phyloP scores from a whole-genome alignment of 2,797 vertebrate genomes.

The Taenioides sp. region DNA sequence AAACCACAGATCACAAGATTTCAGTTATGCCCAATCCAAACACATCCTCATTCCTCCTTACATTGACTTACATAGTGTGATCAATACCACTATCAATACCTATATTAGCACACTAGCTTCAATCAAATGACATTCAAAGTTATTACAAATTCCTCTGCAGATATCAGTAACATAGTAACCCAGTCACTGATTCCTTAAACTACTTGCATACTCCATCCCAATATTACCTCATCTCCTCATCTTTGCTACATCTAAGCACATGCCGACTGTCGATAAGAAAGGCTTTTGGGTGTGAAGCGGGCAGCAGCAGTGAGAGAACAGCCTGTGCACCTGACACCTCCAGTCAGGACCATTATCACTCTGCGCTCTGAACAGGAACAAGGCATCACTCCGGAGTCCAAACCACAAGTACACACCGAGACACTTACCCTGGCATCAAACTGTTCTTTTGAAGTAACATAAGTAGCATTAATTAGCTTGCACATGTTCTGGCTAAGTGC shows the following conservation, averaged over 20 bases:
- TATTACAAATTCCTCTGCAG: background rate
- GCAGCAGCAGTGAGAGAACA: conserved; percentile 23
- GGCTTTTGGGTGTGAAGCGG: conserved; percentile 25
- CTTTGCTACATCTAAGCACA: background rate
- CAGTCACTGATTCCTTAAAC: background rate
- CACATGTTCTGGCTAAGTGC: conserved; percentile 15
- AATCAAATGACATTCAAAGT: background rate
- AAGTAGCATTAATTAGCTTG: conserved; percentile 1
- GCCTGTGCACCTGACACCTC: conserved; percentile 36
- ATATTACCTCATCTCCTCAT: background rate
- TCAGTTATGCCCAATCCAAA: background rate
- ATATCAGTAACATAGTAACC: background rate
- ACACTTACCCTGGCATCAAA: background rate
- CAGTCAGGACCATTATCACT: conserved; percentile 28
- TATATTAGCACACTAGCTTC: background rate
- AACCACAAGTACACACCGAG: background rate
- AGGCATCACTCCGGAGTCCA: conserved; percentile 3
- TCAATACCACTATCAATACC: background rate
- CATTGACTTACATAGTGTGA: background rate
- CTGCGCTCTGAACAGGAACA: conserved; percentile 13
- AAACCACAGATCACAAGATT: background rate
- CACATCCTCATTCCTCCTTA: background rate
- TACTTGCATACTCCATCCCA: background rate
- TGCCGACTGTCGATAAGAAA: conserved; percentile 12
- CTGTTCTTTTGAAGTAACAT: conserved; percentile 4